phyloP scores from a whole-genome alignment of 2,888 invertebrate species.

The Trissonchulus latispiculum region DNA sequence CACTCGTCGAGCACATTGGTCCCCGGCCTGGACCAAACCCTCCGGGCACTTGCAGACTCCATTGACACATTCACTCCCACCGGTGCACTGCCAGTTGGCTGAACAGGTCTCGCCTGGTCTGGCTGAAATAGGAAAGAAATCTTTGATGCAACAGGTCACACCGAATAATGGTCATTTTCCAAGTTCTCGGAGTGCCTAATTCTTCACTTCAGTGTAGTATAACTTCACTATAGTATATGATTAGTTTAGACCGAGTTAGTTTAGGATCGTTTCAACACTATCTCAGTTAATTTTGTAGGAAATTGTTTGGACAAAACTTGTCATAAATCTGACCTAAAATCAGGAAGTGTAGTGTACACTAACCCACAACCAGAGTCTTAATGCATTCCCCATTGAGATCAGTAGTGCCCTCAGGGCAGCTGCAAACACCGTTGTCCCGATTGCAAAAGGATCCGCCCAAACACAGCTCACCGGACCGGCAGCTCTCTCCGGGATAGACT shows the following conservation, averaged over 20 bases:
- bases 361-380: constrained; percentile 13
- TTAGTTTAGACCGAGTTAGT: too few relatives aligned
- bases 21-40: constrained; percentile 31
- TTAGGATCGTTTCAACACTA: too few relatives aligned
- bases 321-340: too few relatives aligned
- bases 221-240: too few relatives aligned
- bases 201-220: too few relatives aligned
- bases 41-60: constrained; percentile 23
- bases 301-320: too few relatives aligned
- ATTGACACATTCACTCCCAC: constrained; percentile 8
- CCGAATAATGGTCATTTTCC: too few relatives aligned
- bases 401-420: constrained; percentile 11
- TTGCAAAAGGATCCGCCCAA: constrained; percentile 16
- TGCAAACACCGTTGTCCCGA: constrained; percentile 5
- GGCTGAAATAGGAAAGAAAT: constrained; percentile 10
- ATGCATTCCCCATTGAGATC: constrained; percentile 18
- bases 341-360: too few relatives aligned
- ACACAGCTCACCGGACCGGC: constrained; percentile 14
- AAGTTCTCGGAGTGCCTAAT: too few relatives aligned
- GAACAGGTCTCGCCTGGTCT: constrained; percentile 6
- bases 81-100: constrained; percentile 1
- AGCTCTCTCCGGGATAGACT: constrained; percentile 19
- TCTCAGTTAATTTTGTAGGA: too few relatives aligned
- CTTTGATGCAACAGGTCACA: too few relatives aligned
- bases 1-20: constrained; percentile 15